These are phyloP conservation scores for Promerops cafer DNA, from an alignment of 2,113 vertebrate species.

Conservation along the genomic window DNA sequence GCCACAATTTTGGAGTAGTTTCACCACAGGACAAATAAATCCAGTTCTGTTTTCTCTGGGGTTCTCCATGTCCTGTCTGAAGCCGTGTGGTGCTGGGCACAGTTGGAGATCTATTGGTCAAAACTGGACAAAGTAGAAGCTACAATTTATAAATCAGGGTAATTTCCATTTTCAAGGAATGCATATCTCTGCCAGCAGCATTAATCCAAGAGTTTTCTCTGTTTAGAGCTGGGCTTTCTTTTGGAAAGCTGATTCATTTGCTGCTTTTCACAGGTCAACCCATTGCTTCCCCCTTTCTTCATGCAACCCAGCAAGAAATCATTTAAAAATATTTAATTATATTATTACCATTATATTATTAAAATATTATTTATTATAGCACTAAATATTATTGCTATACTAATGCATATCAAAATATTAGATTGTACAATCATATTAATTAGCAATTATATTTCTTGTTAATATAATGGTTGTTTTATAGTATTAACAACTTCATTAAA, in stretches of 20 bases:
- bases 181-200: neutral
- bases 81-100: neutral
- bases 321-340: neutral
- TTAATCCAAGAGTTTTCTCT: neutral
- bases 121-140: neutral
- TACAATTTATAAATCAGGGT: neutral
- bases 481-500: neutral
- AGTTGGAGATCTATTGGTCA: neutral
- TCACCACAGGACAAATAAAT: neutral
- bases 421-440: neutral
- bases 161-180: neutral
- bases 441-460: neutral
- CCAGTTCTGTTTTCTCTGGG: neutral
- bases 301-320: neutral
- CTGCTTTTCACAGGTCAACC: neutral
- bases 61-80: neutral
- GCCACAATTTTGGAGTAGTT: neutral
- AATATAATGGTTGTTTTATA: neutral
- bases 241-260: neutral
- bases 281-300: neutral
- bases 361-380: neutral
- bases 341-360: too few species aligned
- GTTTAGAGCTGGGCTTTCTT: neutral
- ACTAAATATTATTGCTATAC: neutral
- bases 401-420: neutral